phyloP scores from a whole-genome alignment of 2,888 invertebrate genomes.

The Himalopsyche japonica region DNA sequence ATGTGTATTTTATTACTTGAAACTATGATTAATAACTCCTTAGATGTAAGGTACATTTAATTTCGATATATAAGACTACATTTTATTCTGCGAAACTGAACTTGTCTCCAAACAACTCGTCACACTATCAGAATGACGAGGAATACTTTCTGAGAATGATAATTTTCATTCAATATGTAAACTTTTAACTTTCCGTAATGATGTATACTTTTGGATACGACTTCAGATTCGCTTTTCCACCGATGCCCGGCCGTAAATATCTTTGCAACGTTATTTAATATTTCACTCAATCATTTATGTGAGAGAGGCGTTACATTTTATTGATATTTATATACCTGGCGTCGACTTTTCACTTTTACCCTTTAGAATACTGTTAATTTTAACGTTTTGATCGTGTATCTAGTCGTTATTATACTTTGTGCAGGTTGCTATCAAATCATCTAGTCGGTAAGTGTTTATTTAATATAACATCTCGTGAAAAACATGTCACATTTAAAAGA shows the following conservation, averaged over 20 bases:
- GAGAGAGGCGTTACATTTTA: neutral
- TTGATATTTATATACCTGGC: neutral
- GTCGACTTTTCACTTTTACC: neutral
- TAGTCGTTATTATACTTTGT: constrained; percentile 12
- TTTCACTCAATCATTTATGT: neutral
- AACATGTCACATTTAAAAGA: neutral
- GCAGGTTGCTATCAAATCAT: constrained; percentile 16
- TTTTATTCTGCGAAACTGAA: constrained; percentile 1
- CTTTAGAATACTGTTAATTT: constrained; percentile 6
- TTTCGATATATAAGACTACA: constrained; percentile 19
- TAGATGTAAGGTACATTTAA: constrained; percentile 31
- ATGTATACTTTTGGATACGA: neutral
- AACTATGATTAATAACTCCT: constrained; percentile 36
- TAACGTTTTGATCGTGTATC: constrained; percentile 6
- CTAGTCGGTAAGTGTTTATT: constrained; percentile 18
- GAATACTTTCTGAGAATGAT: too few relatives aligned
- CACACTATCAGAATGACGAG: too few relatives aligned
- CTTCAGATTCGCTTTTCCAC: neutral
- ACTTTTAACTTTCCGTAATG: too few relatives aligned
- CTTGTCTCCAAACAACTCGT: neutral
- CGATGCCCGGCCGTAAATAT: neutral
- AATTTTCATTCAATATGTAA: too few relatives aligned
- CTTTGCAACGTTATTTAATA: neutral
- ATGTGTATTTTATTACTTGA: constrained; percentile 41
- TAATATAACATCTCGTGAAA: neutral